These are phyloP conservation scores for Drosophila quasianomalipes DNA, from an alignment of 2,888 invertebrate genomes.

Conservation along the genomic window DNA sequence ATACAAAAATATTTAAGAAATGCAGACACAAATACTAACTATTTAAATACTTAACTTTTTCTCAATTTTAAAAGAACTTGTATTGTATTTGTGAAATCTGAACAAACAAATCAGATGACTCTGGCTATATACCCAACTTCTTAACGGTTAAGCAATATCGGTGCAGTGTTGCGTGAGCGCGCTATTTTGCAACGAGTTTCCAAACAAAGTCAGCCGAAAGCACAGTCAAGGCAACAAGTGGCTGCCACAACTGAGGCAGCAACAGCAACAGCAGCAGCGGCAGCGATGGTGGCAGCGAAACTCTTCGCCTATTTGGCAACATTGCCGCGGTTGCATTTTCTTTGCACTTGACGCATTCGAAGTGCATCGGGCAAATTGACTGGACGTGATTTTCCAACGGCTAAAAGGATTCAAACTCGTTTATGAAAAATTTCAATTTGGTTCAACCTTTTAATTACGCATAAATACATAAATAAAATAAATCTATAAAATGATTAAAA, in stretches of 20 bases:
- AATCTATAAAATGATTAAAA: background rate
- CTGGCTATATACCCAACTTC: slow-evolving; percentile 2
- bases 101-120: slow-evolving; percentile 8
- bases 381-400: slow-evolving; percentile 61
- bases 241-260: slow-evolving; percentile 12
- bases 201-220: slow-evolving; percentile 30
- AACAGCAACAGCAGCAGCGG: slow-evolving; percentile 13
- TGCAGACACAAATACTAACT: background rate
- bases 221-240: slow-evolving; percentile 72
- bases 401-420: slow-evolving; percentile 5
- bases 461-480: background rate
- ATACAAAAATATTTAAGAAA: background rate
- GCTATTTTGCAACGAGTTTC: slow-evolving; percentile 44
- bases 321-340: slow-evolving; percentile 44
- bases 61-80: background rate
- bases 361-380: slow-evolving; percentile 50
- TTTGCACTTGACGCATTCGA: slow-evolving; percentile 54
- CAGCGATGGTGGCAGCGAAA: slow-evolving; percentile 30
- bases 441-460: background rate
- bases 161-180: slow-evolving; percentile 71
- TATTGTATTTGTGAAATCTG: background rate
- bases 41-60: background rate
- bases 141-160: slow-evolving; percentile 37
- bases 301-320: slow-evolving; percentile 48
- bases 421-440: background rate